Percentiles rank a stretch among this genome's conserved stretches.
Conservation (phyloP, 2,888 invertebrate genomes). For the Ischnus inquisitorius region DNA sequence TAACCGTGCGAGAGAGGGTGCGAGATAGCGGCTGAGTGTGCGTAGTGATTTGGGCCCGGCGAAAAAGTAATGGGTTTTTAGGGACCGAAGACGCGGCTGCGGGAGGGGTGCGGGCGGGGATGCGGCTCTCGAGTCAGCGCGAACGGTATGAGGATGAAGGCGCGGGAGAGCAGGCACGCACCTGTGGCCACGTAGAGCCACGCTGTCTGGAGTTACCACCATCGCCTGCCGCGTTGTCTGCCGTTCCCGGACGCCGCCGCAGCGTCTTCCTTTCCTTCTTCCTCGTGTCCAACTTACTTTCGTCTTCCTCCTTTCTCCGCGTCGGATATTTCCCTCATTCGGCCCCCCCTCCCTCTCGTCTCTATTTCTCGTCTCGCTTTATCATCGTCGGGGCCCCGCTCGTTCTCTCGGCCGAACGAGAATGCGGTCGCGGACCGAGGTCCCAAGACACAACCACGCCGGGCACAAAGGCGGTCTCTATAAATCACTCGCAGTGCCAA, state of each 20-base stretch:
- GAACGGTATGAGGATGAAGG: slow-evolving; percentile 51
- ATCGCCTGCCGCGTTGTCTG: slow-evolving; percentile 66
- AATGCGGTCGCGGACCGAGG: slow-evolving; percentile 57
- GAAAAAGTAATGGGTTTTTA: slow-evolving; percentile 77
- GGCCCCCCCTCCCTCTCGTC: slow-evolving; percentile 41
- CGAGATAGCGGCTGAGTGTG: slow-evolving; percentile 64
- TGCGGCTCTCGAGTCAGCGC: slow-evolving; percentile 56
- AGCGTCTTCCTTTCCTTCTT: slow-evolving; percentile 57
- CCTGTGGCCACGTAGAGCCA: slow-evolving; percentile 74
- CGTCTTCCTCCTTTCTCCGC: slow-evolving; percentile 8
- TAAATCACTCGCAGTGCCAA: slow-evolving; percentile 73
- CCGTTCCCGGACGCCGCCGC: slow-evolving; percentile 55
- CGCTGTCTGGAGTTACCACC: slow-evolving; percentile 71
- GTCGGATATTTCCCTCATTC: slow-evolving; percentile 37
- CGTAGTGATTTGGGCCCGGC: slow-evolving; percentile 69
- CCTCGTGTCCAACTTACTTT: slow-evolving; percentile 17
- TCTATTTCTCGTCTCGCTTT: slow-evolving; percentile 50
- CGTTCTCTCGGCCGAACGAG: slow-evolving; percentile 54
- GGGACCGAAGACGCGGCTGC: slow-evolving; percentile 71
- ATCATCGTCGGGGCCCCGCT: slow-evolving; percentile 61
- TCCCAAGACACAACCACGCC: slow-evolving; percentile 56
- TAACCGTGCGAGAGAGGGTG: slow-evolving; percentile 67
- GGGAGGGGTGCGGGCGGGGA: slow-evolving; percentile 58
- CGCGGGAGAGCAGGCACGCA: slow-evolving; percentile 66
- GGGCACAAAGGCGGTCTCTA: slow-evolving; percentile 74